Percentiles rank a stretch among this genome's conserved stretches.
Conservation (phyloP, 1,140 invertebrate genomes). For the Euglossa dilemma region DNA sequence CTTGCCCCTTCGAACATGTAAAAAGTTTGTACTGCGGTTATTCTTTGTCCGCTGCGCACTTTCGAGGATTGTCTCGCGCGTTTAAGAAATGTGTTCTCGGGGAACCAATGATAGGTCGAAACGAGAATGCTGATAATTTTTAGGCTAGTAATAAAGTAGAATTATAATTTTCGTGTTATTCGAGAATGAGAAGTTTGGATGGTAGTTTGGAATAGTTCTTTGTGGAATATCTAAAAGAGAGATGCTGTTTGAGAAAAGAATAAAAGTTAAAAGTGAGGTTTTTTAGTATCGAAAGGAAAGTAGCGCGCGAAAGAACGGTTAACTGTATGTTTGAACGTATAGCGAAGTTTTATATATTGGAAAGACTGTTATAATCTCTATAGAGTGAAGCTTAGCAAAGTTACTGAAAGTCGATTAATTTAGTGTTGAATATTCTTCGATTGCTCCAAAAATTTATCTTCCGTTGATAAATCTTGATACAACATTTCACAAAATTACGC, state of each 20-base stretch:
- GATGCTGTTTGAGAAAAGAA: no score
- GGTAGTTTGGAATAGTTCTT: not conserved
- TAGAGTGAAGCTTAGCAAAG: no score
- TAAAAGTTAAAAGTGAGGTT: not conserved
- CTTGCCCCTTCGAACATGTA: slow-evolving; percentile 39
- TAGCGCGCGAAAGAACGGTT: not conserved
- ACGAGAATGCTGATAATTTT: not conserved
- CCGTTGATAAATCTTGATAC: no score
- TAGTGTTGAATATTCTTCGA: no score
- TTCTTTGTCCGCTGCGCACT: slow-evolving; percentile 60
- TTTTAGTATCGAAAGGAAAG: slow-evolving; percentile 10
- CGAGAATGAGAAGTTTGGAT: no score
- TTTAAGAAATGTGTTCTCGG: not conserved
- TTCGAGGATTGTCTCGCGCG: not conserved
- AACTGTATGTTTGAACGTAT: not conserved
- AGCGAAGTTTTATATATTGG: no score
- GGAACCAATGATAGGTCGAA: no score
- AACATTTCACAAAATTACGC: not conserved
- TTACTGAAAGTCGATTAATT: no score
- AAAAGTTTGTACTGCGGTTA: slow-evolving; percentile 63
- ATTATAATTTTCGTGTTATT: no score
- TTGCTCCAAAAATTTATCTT: no score
- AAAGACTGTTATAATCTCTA: no score
- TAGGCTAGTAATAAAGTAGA: not conserved
- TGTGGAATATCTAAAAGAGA: not conserved